These are phyloP conservation scores for human (Homo sapiens) DNA, from an alignment of 2,113 vertebrate species.

Conservation along the genomic window GRCh38 chr15:25428001-25428500, in stretches of 20 bases:
- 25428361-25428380: not conserved
- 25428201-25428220: too few species aligned
- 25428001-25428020: too few species aligned
- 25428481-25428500: not conserved
- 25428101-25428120: too few species aligned
- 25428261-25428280: not conserved
- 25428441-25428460: not conserved
- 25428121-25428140: too few species aligned
- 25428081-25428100: too few species aligned
- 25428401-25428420: not conserved
- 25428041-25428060: too few species aligned
- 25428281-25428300: not conserved
- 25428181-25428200: too few species aligned
- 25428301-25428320: not conserved
- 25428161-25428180: too few species aligned
- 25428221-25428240: too few species aligned
- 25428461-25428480: not conserved
- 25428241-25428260: not conserved
- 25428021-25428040: too few species aligned
- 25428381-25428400: not conserved
- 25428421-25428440: not conserved
- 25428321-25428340: not conserved
- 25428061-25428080: too few species aligned
- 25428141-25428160: too few species aligned
- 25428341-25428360: not conserved